Evolutionary conservation across 2,888 invertebrate species (phyloP), one percentile per base, ranked within the genome.

Genomic region (Leucoma salicis): DNA sequence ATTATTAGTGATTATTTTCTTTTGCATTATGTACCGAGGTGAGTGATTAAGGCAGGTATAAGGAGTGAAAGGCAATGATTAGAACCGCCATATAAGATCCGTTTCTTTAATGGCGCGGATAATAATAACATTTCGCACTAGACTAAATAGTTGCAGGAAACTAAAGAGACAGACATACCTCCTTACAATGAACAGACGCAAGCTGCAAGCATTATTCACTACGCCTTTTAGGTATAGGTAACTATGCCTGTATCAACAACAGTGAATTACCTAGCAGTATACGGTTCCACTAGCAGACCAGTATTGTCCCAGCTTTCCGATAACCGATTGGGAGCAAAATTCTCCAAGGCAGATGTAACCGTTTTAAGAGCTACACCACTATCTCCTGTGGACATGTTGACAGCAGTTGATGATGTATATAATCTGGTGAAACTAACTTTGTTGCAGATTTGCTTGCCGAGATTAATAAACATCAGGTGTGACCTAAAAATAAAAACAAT

Each of bases 261-360:
- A 8, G n/a, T n/a, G n/a, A 16, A 24, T 18, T 65, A 91, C 91
- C 87, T 91, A 31, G 91, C 80, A 15, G 91, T 86, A 15, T 82
- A 83, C 0, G 98, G 97, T 72, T 98, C 96, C 8, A 98, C 92
- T 15, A 99, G 84, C 1, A 99, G 86, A 0, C 99, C 99, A 36
- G 98, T 97, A 82, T 99, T 99, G 74, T 99, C 99, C 98, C 98
- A 99, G 37, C 91, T 91, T 64, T 95, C 97, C 2, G 97, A 96
- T 10, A 95, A 81, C 1, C 87, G 77, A 21, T 91, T 76, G 6
- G 95, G 93, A 0, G 96, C 96, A 80, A 94, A 94, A 6, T 84
- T 77, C 63, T 95, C 92, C 46, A 97, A 80, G 39, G 86, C 88
- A 8, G 82, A 66, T 27, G 95, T 68, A 2, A 95, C 91, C 46